A percentile compares a stretch with the other conserved stretches of the same genome.
Conservation (phyloP, 2,797 vertebrate genomes). For the Borostomias antarcticus region DNA sequence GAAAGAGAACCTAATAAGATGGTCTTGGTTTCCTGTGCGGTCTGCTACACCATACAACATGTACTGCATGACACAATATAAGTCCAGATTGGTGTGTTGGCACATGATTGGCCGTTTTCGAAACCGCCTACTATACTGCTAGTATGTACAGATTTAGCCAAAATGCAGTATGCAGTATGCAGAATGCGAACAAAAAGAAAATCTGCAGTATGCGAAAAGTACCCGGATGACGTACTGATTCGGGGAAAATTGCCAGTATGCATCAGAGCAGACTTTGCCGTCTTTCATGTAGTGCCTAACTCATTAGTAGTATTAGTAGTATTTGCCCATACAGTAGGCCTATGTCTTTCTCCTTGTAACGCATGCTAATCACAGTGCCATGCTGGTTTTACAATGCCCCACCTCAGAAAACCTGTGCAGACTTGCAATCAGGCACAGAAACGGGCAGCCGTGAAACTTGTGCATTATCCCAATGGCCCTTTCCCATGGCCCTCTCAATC, state of each 20-base stretch:
- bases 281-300: too few relatives aligned
- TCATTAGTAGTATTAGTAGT: background rate
- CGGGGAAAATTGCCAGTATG: too few relatives aligned
- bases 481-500: slow-evolving; percentile 65
- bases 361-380: slow-evolving; percentile 5
- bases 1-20: slow-evolving; percentile 39
- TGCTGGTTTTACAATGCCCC: slow-evolving; percentile 23
- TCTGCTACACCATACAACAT: background rate
- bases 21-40: slow-evolving; percentile 37
- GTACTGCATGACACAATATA: too few relatives aligned
- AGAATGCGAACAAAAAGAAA: too few relatives aligned
- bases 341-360: background rate
- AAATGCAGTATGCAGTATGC: too few relatives aligned
- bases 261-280: too few relatives aligned
- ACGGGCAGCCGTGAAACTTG: slow-evolving; percentile 44
- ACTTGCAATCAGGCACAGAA: slow-evolving; percentile 45
- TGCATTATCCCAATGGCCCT: slow-evolving; percentile 53
- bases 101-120: too few relatives aligned
- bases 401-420: slow-evolving; percentile 27
- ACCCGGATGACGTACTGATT: too few relatives aligned
- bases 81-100: too few relatives aligned
- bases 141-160: too few relatives aligned
- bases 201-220: too few relatives aligned
- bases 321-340: background rate
- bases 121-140: too few relatives aligned